Evolutionary conservation across 2,113 vertebrate genomes (phyloP).

Genomic region (Epinephelus lanceolatus): DNA sequence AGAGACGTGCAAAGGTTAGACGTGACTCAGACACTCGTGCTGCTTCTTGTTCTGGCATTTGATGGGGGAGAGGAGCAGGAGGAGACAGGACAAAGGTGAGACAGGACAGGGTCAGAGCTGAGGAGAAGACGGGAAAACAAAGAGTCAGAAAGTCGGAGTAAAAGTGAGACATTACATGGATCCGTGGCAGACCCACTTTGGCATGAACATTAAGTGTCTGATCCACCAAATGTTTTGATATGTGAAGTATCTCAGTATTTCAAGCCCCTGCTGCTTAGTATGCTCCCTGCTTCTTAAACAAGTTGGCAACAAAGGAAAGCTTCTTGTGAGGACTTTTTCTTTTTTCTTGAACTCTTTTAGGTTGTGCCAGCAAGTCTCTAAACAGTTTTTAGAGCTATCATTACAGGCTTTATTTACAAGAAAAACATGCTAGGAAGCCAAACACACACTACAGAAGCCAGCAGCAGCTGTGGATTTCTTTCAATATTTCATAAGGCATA

Average conservation of each 20-base stretch:
- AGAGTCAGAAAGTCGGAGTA: conserved; percentile 42
- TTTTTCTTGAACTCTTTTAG: conserved; percentile 61
- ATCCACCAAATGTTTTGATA: conserved; percentile 70
- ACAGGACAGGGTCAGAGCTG: conserved; percentile 39
- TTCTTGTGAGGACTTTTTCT: conserved; percentile 59
- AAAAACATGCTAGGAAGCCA: conserved; percentile 66
- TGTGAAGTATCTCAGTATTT: conserved; percentile 57
- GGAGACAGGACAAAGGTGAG: conserved; percentile 36
- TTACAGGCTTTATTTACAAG: conserved; percentile 73
- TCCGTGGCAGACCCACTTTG: conserved; percentile 49
- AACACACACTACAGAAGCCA: conserved; percentile 58
- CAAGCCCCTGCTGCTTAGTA: conserved; percentile 55
- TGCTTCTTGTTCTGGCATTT: conserved; percentile 66
- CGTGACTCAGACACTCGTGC: conserved; percentile 65
- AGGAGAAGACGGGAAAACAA: conserved; percentile 26
- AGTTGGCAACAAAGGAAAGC: conserved; percentile 72
- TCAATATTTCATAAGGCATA: conserved; percentile 67
- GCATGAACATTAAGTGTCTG: conserved; percentile 55
- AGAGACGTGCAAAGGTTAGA: conserved; percentile 76
- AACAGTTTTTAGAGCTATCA: conserved; percentile 75
- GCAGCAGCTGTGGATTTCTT: conserved; percentile 49
- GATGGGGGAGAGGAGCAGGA: conserved; percentile 20
- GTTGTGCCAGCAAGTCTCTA: conserved; percentile 69
- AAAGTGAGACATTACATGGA: conserved; percentile 34
- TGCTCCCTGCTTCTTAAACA: conserved; percentile 69